Percentiles rank a stretch among this genome's conserved stretches.
Conservation (phyloP, 2,797 vertebrate genomes). For the Enteromius afrohamiltoni region DNA sequence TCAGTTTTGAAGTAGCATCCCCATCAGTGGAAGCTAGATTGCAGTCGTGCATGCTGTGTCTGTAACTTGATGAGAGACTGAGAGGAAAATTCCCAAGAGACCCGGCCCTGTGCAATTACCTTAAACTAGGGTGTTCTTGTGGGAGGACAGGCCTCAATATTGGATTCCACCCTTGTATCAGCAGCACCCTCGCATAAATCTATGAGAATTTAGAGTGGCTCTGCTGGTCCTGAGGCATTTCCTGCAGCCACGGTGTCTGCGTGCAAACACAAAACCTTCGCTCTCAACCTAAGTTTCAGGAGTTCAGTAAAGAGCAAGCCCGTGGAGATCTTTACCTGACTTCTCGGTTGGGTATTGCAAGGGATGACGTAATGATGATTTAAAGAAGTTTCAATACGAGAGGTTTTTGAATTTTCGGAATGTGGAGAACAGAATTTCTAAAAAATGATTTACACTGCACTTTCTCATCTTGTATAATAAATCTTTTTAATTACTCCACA, state of each 20-base stretch:
- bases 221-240: constrained; percentile 47
- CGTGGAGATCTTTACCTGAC: constrained; percentile 4
- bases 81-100: constrained; percentile 38
- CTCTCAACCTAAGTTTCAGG: constrained; percentile 36
- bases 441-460: background rate
- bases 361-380: background rate
- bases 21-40: background rate
- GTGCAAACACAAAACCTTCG: constrained; percentile 28
- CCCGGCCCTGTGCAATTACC: constrained; percentile 38
- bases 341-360: background rate
- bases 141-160: constrained; percentile 40
- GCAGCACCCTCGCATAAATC: constrained; percentile 46
- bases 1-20: background rate
- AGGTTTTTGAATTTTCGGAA: background rate
- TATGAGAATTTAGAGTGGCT: constrained; percentile 52
- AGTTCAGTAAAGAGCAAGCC: background rate
- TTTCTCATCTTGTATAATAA: background rate
- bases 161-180: constrained; percentile 47
- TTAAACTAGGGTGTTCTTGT: constrained; percentile 41
- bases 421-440: background rate
- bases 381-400: background rate
- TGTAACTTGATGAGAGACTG: constrained; percentile 16
- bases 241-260: constrained; percentile 45
- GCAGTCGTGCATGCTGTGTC: background rate
- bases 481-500: background rate